Percentiles rank a stretch among this genome's conserved stretches.
These are phyloP conservation scores for Cygnus olor DNA, from an alignment of 2,797 vertebrate genomes.

Conservation along the genomic window DNA sequence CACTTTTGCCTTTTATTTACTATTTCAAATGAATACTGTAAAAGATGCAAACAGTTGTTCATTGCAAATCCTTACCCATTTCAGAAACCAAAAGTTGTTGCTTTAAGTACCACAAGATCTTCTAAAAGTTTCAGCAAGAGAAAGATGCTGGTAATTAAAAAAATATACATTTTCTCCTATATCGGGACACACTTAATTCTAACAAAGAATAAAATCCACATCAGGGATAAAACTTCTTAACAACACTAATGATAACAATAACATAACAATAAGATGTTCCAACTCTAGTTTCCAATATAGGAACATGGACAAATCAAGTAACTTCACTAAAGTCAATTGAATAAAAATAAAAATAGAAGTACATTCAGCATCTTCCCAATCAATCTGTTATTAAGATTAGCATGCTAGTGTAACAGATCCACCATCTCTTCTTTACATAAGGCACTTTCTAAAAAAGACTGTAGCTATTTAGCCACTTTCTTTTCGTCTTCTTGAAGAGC, in stretches of 20 bases:
- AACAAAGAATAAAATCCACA: background rate
- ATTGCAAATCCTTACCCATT: background rate
- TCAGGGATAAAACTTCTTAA: background rate
- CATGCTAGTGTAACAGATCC: background rate
- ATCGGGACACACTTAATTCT: background rate
- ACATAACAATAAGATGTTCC: background rate
- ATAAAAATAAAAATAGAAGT: background rate
- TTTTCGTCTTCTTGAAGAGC: background rate
- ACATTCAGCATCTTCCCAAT: background rate
- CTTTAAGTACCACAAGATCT: background rate
- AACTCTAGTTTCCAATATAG: background rate
- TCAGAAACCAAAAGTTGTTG: background rate
- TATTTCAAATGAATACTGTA: background rate
- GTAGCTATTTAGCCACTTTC: background rate
- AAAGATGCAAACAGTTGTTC: background rate
- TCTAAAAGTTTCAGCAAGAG: background rate
- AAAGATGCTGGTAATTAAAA: background rate
- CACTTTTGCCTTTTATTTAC: background rate
- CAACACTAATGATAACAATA: background rate
- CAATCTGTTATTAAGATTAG: background rate
- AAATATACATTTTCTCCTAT: too few species aligned
- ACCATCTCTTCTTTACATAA: background rate
- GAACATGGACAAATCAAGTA: background rate
- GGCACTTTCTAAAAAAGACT: background rate
- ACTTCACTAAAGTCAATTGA: background rate